These are phyloP conservation scores for Hymenopus coronatus DNA, from an alignment of 2,888 invertebrate genomes.

Conservation along the genomic window DNA sequence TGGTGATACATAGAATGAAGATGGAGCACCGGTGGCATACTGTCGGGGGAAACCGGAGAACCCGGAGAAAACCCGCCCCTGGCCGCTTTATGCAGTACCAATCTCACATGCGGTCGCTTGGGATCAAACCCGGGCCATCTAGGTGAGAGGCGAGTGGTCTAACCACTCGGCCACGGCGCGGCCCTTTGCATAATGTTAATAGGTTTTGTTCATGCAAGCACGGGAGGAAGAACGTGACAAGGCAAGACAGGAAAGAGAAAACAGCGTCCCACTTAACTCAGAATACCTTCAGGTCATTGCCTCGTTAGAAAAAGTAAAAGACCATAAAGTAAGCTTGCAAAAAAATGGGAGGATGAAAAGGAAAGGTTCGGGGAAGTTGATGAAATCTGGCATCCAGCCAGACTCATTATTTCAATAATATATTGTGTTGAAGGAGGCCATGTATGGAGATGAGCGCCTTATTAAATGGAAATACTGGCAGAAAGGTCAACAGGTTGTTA, in stretches of 20 bases:
- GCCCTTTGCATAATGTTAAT: too few relatives aligned
- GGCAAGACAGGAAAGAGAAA: background rate
- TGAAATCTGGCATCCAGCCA: background rate
- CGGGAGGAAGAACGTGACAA: background rate
- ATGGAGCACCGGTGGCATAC: too few relatives aligned
- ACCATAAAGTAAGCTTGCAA: background rate
- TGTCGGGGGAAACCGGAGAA: too few relatives aligned
- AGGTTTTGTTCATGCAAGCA: too few relatives aligned
- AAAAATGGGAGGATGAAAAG: background rate
- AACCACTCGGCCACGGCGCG: too few relatives aligned
- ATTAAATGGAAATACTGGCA: background rate
- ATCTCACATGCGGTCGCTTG: too few relatives aligned
- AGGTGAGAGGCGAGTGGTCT: too few relatives aligned
- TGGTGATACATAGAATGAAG: too few relatives aligned
- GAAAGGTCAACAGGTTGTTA: background rate
- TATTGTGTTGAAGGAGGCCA: background rate
- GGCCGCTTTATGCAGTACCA: too few relatives aligned
- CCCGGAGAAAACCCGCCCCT: too few relatives aligned
- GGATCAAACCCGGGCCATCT: too few relatives aligned
- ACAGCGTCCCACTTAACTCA: background rate
- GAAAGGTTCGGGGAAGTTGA: background rate
- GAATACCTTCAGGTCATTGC: background rate
- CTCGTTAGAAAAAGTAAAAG: background rate
- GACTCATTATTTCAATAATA: background rate
- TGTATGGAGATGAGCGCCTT: background rate